Evolutionary conservation across 2,113 vertebrate species (phyloP).

Genomic region (Hypocryptadius cinnamomeus): DNA sequence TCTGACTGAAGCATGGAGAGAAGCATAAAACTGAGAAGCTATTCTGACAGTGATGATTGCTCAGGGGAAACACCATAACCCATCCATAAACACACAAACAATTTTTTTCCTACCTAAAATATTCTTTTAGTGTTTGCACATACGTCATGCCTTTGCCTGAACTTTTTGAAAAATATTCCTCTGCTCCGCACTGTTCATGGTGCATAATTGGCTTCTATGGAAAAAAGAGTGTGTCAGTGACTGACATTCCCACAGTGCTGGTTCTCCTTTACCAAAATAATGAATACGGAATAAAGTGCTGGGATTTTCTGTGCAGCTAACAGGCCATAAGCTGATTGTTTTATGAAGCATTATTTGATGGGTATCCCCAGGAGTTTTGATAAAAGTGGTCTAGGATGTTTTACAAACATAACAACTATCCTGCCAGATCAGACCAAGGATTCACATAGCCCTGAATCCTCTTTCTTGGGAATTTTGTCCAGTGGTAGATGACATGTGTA

Average conservation of each 20-base stretch:
- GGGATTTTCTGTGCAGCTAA: neutral
- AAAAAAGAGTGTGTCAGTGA: neutral
- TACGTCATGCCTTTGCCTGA: neutral
- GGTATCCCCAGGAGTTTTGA: neutral
- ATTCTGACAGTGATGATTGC: neutral
- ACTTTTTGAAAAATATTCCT: neutral
- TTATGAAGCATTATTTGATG: neutral
- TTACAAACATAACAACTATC: neutral
- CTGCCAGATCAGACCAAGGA: neutral
- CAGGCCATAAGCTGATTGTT: neutral
- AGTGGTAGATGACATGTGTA: neutral
- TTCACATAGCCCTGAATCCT: neutral
- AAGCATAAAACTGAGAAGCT: neutral
- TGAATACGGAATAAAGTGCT: neutral
- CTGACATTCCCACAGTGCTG: neutral
- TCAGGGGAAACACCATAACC: neutral
- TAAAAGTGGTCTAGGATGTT: neutral
- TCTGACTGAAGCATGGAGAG: neutral
- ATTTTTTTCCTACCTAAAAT: neutral
- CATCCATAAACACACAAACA: neutral
- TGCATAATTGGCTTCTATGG: neutral
- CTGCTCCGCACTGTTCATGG: accelerated
- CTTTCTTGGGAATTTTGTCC: neutral
- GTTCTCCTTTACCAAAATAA: neutral
- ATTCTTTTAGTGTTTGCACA: neutral